Evolutionary conservation across 2,888 invertebrate species (phyloP).

Genomic region (Cryptocheilus praepositus): DNA sequence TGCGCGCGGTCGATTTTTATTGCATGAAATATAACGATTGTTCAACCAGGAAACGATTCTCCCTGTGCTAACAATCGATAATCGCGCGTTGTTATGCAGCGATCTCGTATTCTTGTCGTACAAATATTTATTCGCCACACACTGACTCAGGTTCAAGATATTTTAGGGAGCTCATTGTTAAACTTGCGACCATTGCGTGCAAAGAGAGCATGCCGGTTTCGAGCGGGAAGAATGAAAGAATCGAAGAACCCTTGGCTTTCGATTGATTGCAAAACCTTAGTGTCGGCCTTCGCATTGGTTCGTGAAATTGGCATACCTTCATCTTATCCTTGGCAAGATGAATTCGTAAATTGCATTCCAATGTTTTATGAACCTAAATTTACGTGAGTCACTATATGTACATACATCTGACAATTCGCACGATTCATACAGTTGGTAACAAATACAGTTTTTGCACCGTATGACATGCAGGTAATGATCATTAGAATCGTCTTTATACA

Average conservation of each 20-base stretch:
- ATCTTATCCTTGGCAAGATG: too few relatives aligned
- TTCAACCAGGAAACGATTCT: conserved; percentile 35
- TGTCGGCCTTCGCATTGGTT: too few relatives aligned
- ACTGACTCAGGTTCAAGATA: conserved; percentile 39
- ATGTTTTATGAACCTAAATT: too few relatives aligned
- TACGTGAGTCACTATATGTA: too few relatives aligned
- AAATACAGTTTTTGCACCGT: too few relatives aligned
- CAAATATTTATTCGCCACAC: conserved; percentile 46
- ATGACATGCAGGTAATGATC: too few relatives aligned
- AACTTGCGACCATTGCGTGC: conserved; percentile 20
- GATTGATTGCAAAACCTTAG: too few relatives aligned
- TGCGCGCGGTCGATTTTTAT: conserved; percentile 15
- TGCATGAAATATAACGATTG: conserved; percentile 20
- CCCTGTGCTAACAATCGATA: conserved; percentile 41
- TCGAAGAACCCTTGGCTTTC: neutral
- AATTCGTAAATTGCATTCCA: too few relatives aligned
- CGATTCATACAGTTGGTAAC: too few relatives aligned
- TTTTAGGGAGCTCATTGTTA: conserved; percentile 33
- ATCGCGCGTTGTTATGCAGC: conserved; percentile 36
- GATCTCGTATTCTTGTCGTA: conserved; percentile 31
- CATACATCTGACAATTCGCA: too few relatives aligned
- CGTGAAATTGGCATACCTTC: too few relatives aligned
- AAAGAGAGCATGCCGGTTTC: neutral
- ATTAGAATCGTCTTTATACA: too few relatives aligned
- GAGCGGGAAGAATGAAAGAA: neutral